Evolutionary conservation across 23 tunicate species (phyloP).

Genomic region (Ciona savignyi): DNA sequence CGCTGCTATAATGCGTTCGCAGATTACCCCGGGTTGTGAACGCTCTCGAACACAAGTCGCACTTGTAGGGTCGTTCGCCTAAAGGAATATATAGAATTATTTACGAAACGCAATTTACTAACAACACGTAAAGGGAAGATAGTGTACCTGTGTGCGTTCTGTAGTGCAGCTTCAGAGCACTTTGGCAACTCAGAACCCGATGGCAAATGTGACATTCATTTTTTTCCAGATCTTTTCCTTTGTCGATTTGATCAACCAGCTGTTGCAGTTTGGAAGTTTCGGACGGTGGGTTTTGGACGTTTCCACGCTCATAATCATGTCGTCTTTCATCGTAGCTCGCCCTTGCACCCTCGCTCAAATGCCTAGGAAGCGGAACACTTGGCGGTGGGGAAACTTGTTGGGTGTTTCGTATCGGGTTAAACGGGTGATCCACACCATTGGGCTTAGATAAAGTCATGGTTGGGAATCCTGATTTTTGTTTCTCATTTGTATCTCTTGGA

Average conservation of each 20-base stretch:
- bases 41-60: slow-evolving; percentile 90
- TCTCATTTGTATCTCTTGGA: not conserved
- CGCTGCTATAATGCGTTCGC: slow-evolving; percentile 92
- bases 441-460: not conserved
- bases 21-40: slow-evolving; percentile 92
- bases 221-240: slow-evolving; percentile 61
- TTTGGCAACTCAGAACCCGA: slow-evolving; percentile 83
- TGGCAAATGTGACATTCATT: slow-evolving; percentile 86
- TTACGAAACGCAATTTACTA: no score
- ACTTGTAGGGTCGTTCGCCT: slow-evolving; percentile 96
- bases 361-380: not conserved
- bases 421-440: not conserved
- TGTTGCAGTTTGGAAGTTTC: slow-evolving; percentile 76
- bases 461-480: not conserved
- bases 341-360: not conserved
- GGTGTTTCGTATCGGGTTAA: not conserved
- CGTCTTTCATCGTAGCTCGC: not conserved
- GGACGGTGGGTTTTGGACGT: slow-evolving; percentile 20
- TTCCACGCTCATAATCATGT: not conserved
- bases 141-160: slow-evolving; percentile 92
- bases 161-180: slow-evolving; percentile 90
- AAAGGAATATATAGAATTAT: no score
- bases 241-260: slow-evolving; percentile 78
- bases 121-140: no score
- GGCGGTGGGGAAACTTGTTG: not conserved